Conservation (phyloP, 2,888 invertebrate genomes). For the Bombylius discolor region DNA sequence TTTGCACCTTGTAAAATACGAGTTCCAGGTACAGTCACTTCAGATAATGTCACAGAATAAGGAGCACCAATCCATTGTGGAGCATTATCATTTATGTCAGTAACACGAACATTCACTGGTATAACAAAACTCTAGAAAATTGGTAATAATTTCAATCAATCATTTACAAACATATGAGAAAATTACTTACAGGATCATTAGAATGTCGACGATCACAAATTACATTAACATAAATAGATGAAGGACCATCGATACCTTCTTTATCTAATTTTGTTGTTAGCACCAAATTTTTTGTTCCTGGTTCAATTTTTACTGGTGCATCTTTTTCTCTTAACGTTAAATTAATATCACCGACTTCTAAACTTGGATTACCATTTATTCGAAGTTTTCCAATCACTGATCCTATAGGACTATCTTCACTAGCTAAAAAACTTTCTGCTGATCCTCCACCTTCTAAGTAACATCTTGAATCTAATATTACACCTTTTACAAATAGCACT, state of each 20-base stretch:
- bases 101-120: conserved; percentile 50
- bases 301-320: conserved; percentile 63
- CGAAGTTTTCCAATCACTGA: conserved; percentile 63
- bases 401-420: conserved; percentile 71
- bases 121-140: conserved; percentile 31
- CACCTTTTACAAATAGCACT: conserved; percentile 36
- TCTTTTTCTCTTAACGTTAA: conserved; percentile 65
- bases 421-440: conserved; percentile 80
- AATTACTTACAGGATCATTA: conserved; percentile 53
- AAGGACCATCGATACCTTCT: conserved; percentile 69
- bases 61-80: conserved; percentile 72
- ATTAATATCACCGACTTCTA: conserved; percentile 58
- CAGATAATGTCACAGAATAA: conserved; percentile 68
- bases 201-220: conserved; percentile 70
- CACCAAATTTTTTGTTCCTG: conserved; percentile 68
- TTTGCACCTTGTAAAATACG: conserved; percentile 65
- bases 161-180: not conserved
- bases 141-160: not conserved
- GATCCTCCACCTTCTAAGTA: conserved; percentile 83
- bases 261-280: conserved; percentile 68
- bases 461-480: conserved; percentile 69
- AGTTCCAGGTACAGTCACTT: conserved; percentile 58
- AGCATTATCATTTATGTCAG: conserved; percentile 84
- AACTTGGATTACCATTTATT: conserved; percentile 67
- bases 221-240: conserved; percentile 74